Percentiles rank a stretch among this genome's conserved stretches.
Conservation (phyloP, 2,888 invertebrate species). For the Gasteruption jaculator region DNA sequence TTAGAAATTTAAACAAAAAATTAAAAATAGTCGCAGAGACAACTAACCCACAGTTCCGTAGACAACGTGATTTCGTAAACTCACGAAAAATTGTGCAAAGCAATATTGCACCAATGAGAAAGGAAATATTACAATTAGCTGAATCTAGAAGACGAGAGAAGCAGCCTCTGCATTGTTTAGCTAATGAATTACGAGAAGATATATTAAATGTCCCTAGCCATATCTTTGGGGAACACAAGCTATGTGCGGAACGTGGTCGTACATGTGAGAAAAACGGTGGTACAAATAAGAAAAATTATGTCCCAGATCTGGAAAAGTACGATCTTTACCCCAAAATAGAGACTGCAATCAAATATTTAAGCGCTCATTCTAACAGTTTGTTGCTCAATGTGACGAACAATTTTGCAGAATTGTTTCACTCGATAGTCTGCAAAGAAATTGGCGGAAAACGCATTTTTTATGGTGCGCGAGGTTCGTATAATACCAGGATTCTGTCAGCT, state of each 20-base stretch:
- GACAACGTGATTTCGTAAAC: neutral
- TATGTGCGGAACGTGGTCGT: slow-evolving; percentile 1
- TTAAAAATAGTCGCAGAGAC: neutral
- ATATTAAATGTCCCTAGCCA: slow-evolving; percentile 14
- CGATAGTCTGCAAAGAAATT: slow-evolving; percentile 5
- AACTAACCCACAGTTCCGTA: neutral
- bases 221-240: slow-evolving; percentile 20
- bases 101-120: slow-evolving; percentile 10
- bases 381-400: slow-evolving; percentile 24
- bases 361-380: slow-evolving; percentile 21
- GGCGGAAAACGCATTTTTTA: slow-evolving; percentile 8
- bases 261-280: slow-evolving; percentile 10
- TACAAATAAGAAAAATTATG: slow-evolving; percentile 12
- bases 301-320: slow-evolving; percentile 11
- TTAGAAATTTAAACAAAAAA: slow-evolving; percentile 13
- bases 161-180: no score
- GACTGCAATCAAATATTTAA: slow-evolving; percentile 11
- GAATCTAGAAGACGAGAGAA: neutral
- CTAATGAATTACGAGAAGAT: slow-evolving; percentile 13
- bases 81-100: no score
- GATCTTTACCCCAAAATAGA: slow-evolving; percentile 12
- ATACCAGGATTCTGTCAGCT: no score
- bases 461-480: neutral
- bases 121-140: neutral
- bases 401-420: slow-evolving; percentile 8